Evolutionary conservation across 2,113 vertebrate species (phyloP), one percentile per base, ranked within the genome.

Genomic region (Brienomyrus longianalis): DNA sequence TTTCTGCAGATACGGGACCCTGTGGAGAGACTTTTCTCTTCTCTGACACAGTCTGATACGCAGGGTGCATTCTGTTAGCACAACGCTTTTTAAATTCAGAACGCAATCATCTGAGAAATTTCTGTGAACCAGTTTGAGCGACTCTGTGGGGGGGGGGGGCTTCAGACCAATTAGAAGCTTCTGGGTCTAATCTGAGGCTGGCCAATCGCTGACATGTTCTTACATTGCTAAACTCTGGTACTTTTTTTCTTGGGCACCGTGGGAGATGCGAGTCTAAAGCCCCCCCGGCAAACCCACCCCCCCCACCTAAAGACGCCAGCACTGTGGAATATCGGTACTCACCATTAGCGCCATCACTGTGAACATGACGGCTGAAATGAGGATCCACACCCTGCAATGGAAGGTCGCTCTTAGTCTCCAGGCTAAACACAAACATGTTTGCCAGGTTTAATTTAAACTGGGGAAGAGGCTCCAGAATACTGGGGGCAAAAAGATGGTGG

Each of bases 301-400:
- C 31, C 31, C 31, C 35, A 15, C 35, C 31, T 43, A 39, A 39
- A 77, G 11, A 43, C 0, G 4, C 31, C 86, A 43, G 19, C 66
- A 10, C 21, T 74, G 54, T 0, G 39, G 35, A 83, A 87, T 66
- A 2, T n/a, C 3, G 1, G 23, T 13, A 27, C 97, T 97, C 94
- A 99, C 98, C 97, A 98, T 97, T 91, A 98, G 51, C 21, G 97
- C 97, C 0, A 98, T 96, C 8, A 95, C 95, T 0, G 98, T 98
- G 93, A 99, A 99, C 85, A 97, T 96, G 92, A 97, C 3, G 1
- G 98, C 98, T 0, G 98, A 99, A 88, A 98, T 91, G 66, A 99
- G 94, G 91, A 99, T 97, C 98, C 98, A 99, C 90, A 98, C 92
- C 95, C 98, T 99, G 91, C 0, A 39, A 1, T 51, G 83, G 88